phyloP scores from a whole-genome alignment of 2,888 invertebrate species.

The Rugalucina vietnamica region DNA sequence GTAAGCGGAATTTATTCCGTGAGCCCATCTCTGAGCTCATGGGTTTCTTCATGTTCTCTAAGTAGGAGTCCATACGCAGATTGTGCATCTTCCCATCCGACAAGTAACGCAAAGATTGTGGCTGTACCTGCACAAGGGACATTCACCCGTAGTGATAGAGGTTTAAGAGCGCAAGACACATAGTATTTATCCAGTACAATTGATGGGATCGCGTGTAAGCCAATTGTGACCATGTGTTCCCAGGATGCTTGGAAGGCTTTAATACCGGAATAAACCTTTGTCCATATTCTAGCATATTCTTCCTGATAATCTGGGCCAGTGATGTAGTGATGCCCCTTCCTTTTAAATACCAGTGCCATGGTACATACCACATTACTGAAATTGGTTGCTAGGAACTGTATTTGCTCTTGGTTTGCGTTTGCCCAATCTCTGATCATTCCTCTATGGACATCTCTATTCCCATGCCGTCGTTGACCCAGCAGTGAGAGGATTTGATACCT shows the following conservation, averaged over 20 bases:
- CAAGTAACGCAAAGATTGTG: neutral
- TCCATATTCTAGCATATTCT: neutral
- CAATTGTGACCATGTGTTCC: neutral
- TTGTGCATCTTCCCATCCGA: neutral
- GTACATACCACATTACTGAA: neutral
- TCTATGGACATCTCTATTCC: neutral
- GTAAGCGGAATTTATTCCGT: neutral
- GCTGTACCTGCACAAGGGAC: neutral
- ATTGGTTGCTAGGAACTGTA: neutral
- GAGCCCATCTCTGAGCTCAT: neutral
- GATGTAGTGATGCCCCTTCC: slow-evolving; percentile 3
- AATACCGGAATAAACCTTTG: neutral
- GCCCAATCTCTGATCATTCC: neutral
- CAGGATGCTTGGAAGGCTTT: neutral
- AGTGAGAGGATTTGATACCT: neutral
- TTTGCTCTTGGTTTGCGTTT: neutral
- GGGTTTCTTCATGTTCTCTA: neutral
- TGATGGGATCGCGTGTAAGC: neutral
- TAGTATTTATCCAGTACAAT: neutral
- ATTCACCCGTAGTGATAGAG: neutral
- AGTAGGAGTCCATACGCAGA: neutral
- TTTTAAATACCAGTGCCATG: neutral
- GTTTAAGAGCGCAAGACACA: neutral
- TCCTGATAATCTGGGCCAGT: slow-evolving; percentile 8
- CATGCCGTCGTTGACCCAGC: neutral